Evolutionary conservation across 2,888 invertebrate genomes (phyloP).

Genomic region (Ectemnius lituratus): DNA sequence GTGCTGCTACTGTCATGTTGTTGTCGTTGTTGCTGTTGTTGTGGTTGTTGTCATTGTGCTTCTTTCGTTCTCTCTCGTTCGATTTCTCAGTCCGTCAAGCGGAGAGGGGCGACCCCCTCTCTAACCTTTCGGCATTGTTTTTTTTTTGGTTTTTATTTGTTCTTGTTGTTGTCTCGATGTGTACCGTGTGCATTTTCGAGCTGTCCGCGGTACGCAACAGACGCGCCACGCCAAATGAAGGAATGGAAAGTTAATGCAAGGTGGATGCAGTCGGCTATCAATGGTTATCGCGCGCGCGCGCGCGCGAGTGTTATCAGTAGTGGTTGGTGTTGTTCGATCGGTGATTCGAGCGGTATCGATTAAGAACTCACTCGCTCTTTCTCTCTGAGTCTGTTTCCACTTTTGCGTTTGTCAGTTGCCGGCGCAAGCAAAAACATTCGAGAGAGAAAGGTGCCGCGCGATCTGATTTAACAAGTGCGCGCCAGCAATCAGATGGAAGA

Average conservation of each 20-base stretch:
- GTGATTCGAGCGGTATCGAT: no score
- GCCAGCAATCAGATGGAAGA: no score
- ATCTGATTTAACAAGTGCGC: no score
- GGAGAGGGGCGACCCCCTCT: no score
- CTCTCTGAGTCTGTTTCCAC: no score
- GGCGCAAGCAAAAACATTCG: no score
- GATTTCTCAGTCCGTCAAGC: no score
- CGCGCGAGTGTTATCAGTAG: no score
- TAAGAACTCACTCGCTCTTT: no score
- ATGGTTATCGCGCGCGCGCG: constrained; percentile 1
- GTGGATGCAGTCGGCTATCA: constrained; percentile 37
- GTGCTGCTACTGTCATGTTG: constrained; percentile 8
- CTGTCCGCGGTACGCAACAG: constrained; percentile 27
- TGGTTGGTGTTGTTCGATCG: no score
- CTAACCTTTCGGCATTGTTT: not conserved
- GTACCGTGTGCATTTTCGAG: constrained; percentile 50
- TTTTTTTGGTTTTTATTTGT: constrained; percentile 1
- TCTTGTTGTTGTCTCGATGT: constrained; percentile 19
- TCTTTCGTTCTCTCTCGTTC: constrained; percentile 18
- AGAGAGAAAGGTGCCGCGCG: no score
- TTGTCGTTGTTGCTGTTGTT: constrained; percentile 15
- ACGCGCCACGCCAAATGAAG: constrained; percentile 40
- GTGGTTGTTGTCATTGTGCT: constrained; percentile 2
- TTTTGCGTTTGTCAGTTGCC: no score
- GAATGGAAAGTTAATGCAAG: constrained; percentile 43